Conservation (phyloP, 2,113 vertebrate genomes). For the Anseranas semipalmata region DNA sequence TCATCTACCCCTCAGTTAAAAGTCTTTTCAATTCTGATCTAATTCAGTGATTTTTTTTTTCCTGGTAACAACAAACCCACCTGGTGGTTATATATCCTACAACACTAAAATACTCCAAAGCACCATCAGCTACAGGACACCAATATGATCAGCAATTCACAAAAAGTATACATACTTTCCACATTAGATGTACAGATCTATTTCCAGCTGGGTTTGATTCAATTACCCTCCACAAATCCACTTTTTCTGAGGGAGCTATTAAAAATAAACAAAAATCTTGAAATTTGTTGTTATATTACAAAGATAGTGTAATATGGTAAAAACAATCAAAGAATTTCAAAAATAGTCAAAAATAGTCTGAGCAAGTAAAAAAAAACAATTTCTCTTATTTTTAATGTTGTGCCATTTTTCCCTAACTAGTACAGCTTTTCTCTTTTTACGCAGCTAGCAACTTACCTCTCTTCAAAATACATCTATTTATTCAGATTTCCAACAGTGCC, state of each 20-base stretch:
- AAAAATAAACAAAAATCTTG: neutral
- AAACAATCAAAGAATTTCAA: neutral
- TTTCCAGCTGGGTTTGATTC: neutral
- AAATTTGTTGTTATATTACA: neutral
- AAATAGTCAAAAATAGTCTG: neutral
- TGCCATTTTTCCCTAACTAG: neutral
- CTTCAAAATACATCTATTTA: neutral
- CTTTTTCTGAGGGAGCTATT: conserved; percentile 61
- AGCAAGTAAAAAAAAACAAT: neutral
- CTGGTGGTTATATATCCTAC: neutral
- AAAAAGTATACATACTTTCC: conserved; percentile 71
- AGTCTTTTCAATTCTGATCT: neutral
- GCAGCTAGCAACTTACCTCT: neutral
- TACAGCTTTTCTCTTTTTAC: neutral
- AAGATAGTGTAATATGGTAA: neutral
- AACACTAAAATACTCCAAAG: neutral
- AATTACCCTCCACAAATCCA: conserved; percentile 79
- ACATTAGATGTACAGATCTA: conserved; percentile 70
- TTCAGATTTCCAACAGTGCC: neutral
- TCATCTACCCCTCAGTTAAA: neutral
- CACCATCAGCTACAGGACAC: neutral
- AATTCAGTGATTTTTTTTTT: neutral
- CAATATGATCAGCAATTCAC: neutral
- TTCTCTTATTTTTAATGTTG: neutral
- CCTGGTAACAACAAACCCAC: neutral